Base-by-base conservation (phyloP, 1,140 invertebrate species). In the Trichomalopsis sarcophagae region DNA sequence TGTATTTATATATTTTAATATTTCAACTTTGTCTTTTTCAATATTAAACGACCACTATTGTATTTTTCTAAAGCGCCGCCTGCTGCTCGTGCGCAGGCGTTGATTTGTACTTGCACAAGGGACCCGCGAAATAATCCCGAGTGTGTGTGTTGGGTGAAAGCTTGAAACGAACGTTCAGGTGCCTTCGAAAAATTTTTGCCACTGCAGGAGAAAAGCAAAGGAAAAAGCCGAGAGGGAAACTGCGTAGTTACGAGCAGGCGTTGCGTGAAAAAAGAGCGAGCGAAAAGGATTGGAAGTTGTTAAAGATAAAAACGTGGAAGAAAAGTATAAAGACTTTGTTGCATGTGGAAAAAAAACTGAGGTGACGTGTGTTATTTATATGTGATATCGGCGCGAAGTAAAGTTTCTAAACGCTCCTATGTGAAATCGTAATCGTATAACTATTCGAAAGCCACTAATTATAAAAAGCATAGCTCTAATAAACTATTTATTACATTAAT, bases 401-500 rank as follows among this genome's bases (percentile, higher is more conserved):
- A 85, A 81, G 73, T 84, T 84, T 84, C 81, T 76, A 84, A 86
- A 86, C 68, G 81, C 76, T 82, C 80, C 80, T 82, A 79, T 82
- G 85, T 83, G 68, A 82, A 82, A 86, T 86, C 50, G 76, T 86
- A 82, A 86, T 82, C 62, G 47, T 82, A 86, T 78, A 76, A 27
- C 73, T 82, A 79, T 82, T 86, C 80, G 80, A 79, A 74, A 86
- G 81, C 75, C 75, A 86, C 75, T 74, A 86, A 78, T 82, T 86
- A 62, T 78, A 75, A 27, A 82, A 84, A 86, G 62, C 17, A 75
- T 84, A 81, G 77, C 55, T 84, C 40, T 84, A 78, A 81, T 33
- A 74, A 84, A 86, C 78, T 86, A 86, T 86, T 86, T 86, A 86
- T 86, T 85, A 82, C 87, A 85, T 79, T 87, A 85, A 86, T 86